Conservation (phyloP, 2,888 invertebrate species). For the Lithophane leautieri region DNA sequence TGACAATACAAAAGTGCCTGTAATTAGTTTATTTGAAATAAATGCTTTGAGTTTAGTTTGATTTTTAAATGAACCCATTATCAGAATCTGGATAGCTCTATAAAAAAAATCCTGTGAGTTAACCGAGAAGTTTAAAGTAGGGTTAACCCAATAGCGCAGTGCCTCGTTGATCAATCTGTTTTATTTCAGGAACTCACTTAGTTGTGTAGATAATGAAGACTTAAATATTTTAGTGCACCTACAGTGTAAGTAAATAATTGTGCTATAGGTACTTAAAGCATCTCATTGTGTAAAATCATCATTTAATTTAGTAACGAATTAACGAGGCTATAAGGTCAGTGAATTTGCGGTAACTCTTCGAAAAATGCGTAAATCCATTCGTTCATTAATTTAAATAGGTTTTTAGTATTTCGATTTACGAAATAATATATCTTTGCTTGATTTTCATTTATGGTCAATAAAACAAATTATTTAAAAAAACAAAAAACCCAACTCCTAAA, state of each 20-base stretch:
- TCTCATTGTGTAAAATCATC: slow-evolving; percentile 2
- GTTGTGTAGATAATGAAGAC: slow-evolving; percentile 95
- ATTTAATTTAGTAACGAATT: slow-evolving; percentile 4
- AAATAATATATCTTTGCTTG: background rate
- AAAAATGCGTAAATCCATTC: background rate
- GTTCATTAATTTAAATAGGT: background rate
- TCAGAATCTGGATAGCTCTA: background rate
- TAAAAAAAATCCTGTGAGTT: background rate
- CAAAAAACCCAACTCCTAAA: too few relatives aligned
- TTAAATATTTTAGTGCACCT: slow-evolving; percentile 79
- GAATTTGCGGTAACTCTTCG: background rate
- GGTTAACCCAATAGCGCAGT: too few relatives aligned
- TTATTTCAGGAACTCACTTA: slow-evolving; percentile 95
- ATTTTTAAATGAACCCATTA: background rate
- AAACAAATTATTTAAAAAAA: too few relatives aligned
- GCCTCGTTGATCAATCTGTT: slow-evolving; percentile 6
- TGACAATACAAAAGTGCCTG: too few relatives aligned
- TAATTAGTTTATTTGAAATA: too few relatives aligned
- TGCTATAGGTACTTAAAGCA: background rate
- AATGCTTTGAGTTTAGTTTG: too few relatives aligned
- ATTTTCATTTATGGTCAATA: background rate
- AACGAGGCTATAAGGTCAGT: slow-evolving; percentile 11
- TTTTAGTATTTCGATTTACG: background rate
- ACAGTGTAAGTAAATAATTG: background rate
- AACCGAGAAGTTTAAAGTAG: too few relatives aligned